phyloP scores from a whole-genome alignment of 1,140 invertebrate species.

The Phocides pigmalion region DNA sequence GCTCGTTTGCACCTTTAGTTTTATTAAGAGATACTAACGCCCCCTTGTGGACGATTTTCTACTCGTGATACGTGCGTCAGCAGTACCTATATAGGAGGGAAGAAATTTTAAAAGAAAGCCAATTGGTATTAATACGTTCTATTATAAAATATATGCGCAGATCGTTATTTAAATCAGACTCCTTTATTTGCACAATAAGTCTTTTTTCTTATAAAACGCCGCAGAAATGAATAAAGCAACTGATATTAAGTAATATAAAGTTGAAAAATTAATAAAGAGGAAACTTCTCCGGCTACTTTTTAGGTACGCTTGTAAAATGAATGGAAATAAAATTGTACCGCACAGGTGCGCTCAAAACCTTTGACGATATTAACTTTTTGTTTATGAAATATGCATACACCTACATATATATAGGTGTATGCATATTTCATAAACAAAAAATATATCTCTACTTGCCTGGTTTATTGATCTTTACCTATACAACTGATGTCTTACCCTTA shows the following conservation, averaged over 20 bases:
- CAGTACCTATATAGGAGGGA: too few species aligned
- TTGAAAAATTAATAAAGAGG: constrained; percentile 83
- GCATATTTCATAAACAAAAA: too few species aligned
- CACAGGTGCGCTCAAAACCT: constrained; percentile 79
- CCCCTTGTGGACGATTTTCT: too few species aligned
- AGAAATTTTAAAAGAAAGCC: too few species aligned
- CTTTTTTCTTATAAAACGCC: constrained; percentile 24
- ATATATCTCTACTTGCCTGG: too few species aligned
- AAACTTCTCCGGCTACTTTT: constrained; percentile 76
- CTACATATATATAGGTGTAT: neutral
- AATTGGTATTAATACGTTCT: too few species aligned
- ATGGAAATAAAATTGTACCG: constrained; percentile 81
- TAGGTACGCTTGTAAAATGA: constrained; percentile 81
- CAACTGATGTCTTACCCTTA: too few species aligned
- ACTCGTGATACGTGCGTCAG: too few species aligned
- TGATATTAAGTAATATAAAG: constrained; percentile 80
- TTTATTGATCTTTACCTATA: too few species aligned
- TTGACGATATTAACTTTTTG: constrained; percentile 82
- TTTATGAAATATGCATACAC: constrained; percentile 46
- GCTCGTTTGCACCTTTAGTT: too few species aligned
- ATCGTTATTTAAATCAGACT: constrained; percentile 20
- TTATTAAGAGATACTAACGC: too few species aligned
- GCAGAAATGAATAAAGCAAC: constrained; percentile 62
- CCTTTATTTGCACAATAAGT: constrained; percentile 29
- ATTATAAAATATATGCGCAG: too few species aligned